These are phyloP conservation scores for Drosophila buzzatii DNA, from an alignment of 2,888 invertebrate species.

Conservation along the genomic window DNA sequence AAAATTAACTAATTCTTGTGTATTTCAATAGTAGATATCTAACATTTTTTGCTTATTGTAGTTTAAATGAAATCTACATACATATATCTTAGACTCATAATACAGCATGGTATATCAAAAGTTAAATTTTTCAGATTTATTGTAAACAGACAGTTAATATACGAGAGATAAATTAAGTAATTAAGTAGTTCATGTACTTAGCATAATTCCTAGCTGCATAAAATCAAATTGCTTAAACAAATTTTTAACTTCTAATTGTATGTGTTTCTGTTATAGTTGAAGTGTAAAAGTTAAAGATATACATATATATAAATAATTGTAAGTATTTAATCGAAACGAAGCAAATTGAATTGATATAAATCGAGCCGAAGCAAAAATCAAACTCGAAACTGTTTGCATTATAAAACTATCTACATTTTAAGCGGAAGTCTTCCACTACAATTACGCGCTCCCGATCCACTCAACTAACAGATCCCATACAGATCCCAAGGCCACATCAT, in stretches of 20 bases:
- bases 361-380: slow-evolving; percentile 34
- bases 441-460: slow-evolving; percentile 42
- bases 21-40: slow-evolving; percentile 54
- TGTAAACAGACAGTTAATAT: slow-evolving; percentile 41
- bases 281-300: slow-evolving; percentile 41
- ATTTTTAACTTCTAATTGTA: slow-evolving; percentile 66
- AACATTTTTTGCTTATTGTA: slow-evolving; percentile 65
- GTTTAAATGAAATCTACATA: slow-evolving; percentile 36
- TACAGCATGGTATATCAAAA: slow-evolving; percentile 50
- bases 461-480: background rate
- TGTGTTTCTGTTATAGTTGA: slow-evolving; percentile 67
- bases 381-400: slow-evolving; percentile 56
- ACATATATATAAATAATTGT: background rate
- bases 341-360: slow-evolving; percentile 27
- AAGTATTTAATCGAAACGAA: slow-evolving; percentile 48
- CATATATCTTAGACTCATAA: slow-evolving; percentile 36
- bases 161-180: slow-evolving; percentile 35
- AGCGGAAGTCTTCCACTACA: slow-evolving; percentile 85
- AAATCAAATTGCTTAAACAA: slow-evolving; percentile 55
- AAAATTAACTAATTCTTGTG: slow-evolving; percentile 36
- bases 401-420: slow-evolving; percentile 76
- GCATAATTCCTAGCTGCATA: slow-evolving; percentile 57
- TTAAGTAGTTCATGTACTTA: slow-evolving; percentile 58
- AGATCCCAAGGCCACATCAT: background rate
- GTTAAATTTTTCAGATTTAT: slow-evolving; percentile 54